Conservation (phyloP, 2,888 invertebrate genomes). For the Patella ulyssiponensis region DNA sequence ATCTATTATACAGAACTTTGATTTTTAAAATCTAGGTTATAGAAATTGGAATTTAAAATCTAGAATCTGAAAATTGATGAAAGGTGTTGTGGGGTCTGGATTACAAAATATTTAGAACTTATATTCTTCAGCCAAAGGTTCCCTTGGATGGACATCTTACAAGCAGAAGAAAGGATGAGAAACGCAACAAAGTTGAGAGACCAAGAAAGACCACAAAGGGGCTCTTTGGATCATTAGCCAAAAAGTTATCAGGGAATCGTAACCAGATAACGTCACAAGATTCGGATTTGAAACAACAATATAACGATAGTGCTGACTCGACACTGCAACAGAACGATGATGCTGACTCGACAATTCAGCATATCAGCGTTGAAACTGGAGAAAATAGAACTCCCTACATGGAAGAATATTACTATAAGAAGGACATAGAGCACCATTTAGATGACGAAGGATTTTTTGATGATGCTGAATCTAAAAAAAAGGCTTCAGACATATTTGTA, state of each 20-base stretch:
- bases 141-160: background rate
- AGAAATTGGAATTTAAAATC: no score
- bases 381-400: background rate
- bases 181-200: background rate
- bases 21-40: no score
- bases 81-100: no score
- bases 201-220: background rate
- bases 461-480: background rate
- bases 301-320: background rate
- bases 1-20: no score
- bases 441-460: constrained; percentile 7
- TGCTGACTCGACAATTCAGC: background rate
- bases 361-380: background rate
- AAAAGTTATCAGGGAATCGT: background rate
- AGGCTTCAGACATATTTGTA: background rate
- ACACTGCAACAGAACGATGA: background rate
- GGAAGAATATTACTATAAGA: background rate
- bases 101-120: background rate
- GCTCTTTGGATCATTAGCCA: background rate
- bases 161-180: background rate
- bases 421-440: background rate
- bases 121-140: background rate
- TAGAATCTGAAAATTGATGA: no score
- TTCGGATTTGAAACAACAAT: background rate
- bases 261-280: background rate